These are phyloP conservation scores for Magallana gigas DNA, from an alignment of 1,140 invertebrate species.

Conservation along the genomic window DNA sequence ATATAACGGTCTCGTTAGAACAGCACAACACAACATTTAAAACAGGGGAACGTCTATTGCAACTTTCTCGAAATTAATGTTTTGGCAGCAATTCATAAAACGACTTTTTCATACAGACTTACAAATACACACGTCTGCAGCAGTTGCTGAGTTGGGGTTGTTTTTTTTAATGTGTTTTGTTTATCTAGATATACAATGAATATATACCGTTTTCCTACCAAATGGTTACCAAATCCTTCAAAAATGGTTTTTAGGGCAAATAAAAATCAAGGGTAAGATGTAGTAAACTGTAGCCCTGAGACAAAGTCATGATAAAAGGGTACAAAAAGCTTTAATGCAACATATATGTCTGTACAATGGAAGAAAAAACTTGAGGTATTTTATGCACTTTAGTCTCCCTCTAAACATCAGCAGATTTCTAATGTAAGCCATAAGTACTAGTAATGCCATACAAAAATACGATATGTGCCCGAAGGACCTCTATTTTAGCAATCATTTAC, in stretches of 20 bases:
- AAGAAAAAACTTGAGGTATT: conserved; percentile 14
- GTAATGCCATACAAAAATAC: conserved; percentile 22
- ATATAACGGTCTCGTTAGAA: conserved; percentile 34
- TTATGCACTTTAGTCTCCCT: neutral
- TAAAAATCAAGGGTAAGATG: neutral
- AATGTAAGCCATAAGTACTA: conserved; percentile 29
- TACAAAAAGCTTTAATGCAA: conserved; percentile 9
- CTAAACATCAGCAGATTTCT: neutral
- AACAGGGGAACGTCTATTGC: conserved; percentile 22
- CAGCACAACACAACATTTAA: conserved; percentile 21
- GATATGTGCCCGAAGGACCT: neutral
- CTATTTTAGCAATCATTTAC: neutral
- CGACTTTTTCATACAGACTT: neutral
- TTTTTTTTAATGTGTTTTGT: neutral
- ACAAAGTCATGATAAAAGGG: neutral
- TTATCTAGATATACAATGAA: neutral
- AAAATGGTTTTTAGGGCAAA: neutral
- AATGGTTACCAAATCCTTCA: conserved; percentile 2
- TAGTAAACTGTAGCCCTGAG: conserved; percentile 23
- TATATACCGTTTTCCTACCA: neutral
- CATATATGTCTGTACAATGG: conserved; percentile 18
- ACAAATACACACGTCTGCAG: neutral
- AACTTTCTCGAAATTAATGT: conserved; percentile 4
- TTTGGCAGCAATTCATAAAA: conserved; percentile 30
- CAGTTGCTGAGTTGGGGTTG: neutral